Evolutionary conservation across 2,888 invertebrate genomes (phyloP), one percentile per base, ranked within the genome.

Genomic region (Erebia ligea): DNA sequence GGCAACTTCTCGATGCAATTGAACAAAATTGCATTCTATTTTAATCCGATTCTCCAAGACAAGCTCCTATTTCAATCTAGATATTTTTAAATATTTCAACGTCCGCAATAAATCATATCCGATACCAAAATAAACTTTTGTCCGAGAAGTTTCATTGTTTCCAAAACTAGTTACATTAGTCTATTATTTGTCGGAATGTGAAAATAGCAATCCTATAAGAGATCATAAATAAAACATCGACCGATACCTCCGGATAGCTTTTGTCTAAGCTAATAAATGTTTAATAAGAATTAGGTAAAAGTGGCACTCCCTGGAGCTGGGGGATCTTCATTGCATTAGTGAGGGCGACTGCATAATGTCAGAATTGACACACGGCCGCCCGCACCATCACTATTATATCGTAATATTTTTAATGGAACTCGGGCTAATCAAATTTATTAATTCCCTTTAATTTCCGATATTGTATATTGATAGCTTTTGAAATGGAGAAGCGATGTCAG

Each of bases 261-360:
- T 90, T 87, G 85, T 88, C 87, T 91, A 89, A 91, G 91, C 87
- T 87, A 92, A 92, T 93, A 92, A 92, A 92, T 92, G 90, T 91
- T 92, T 92, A 91, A 90, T 92, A 91, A 86, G 91, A 91, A 91
- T 91, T 91, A 91, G 90, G 87, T 87, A 87, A 87, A 86, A 87
- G 86, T 86, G 87, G 86, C 89, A 82, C 87, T 82, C 87, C 86
- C 84, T 73, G 75, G 76, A 75, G 80, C 77, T 75, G 71, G 71
- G 77, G 84, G 80, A 80, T 78, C 79, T 83, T 87, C 86, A 88
- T 87, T 89, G 89, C 87, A 88, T 89, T 89, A 87, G 80, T 72
- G 74, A 78, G 84, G 83, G 85, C 76, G 86, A 81, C 87, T 91
- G 92, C 89, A 88, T 86, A 87, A 85, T 90, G 83, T 87, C 85